Percentiles rank a stretch among this genome's conserved stretches.
Evolutionary conservation across 2,113 vertebrate genomes (phyloP).

Genomic region (Macroglossus sobrinus): DNA sequence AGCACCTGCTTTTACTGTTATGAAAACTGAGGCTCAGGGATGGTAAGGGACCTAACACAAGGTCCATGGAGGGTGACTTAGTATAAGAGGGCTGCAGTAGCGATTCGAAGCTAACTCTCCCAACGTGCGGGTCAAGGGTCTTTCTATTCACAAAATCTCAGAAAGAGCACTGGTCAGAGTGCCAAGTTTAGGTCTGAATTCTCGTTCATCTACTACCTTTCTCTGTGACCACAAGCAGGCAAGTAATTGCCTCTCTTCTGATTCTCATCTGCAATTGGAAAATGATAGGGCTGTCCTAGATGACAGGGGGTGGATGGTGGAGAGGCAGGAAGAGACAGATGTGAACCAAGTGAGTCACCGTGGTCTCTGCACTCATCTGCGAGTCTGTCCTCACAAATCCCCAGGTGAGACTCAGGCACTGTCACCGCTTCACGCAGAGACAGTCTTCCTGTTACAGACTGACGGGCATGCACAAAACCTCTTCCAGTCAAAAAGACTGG

Average conservation of each 20-base stretch:
- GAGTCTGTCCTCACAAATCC: neutral
- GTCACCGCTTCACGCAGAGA: neutral
- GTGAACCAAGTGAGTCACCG: neutral
- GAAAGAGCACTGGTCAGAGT: neutral
- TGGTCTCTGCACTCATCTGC: neutral
- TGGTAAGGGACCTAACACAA: neutral
- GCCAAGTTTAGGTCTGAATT: neutral
- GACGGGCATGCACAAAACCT: neutral
- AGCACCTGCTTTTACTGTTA: neutral
- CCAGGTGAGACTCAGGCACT: accelerated
- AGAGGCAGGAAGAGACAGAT: neutral
- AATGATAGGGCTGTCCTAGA: neutral
- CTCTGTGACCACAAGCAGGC: neutral
- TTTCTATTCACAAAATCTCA: neutral
- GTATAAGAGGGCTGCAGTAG: neutral
- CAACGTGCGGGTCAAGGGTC: accelerated
- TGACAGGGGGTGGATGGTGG: neutral
- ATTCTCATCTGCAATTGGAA: neutral
- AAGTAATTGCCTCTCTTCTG: neutral
- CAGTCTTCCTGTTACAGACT: neutral
- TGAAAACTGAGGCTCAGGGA: neutral
- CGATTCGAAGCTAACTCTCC: neutral
- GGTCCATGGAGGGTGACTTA: neutral
- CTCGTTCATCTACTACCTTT: neutral
- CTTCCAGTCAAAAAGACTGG: neutral